Evolutionary conservation across 2,888 invertebrate genomes (phyloP).

Genomic region (Chalcis sispes): DNA sequence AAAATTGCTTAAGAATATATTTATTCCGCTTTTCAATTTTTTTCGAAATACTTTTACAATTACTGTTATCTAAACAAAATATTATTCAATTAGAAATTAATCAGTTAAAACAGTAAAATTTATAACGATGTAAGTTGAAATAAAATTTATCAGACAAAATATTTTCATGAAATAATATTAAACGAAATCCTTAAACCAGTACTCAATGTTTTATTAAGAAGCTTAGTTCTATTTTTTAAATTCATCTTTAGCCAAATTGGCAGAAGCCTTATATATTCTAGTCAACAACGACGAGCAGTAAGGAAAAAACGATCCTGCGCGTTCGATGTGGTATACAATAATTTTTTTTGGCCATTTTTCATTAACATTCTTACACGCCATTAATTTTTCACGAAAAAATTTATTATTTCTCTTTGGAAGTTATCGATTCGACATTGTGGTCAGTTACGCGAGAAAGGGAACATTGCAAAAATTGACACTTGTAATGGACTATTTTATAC

Average conservation of each 20-base stretch:
- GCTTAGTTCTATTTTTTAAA: conserved; percentile 31
- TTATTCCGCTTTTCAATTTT: too few species aligned
- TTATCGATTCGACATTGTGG: background rate
- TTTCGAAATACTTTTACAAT: too few species aligned
- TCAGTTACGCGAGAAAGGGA: conserved; percentile 18
- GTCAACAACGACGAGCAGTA: conserved; percentile 33
- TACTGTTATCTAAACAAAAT: too few species aligned
- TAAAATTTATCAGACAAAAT: too few species aligned
- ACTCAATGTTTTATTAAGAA: background rate
- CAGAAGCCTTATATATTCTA: conserved; percentile 43
- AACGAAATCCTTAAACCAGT: too few species aligned
- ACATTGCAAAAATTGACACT: conserved; percentile 47
- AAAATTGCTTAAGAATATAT: too few species aligned
- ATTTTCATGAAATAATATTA: too few species aligned
- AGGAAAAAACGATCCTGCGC: conserved; percentile 19
- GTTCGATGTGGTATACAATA: conserved; percentile 14
- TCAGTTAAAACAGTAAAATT: too few species aligned
- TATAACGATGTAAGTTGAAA: too few species aligned
- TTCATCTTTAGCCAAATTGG: conserved; percentile 18
- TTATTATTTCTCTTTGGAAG: conserved; percentile 1
- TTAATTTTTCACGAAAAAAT: background rate
- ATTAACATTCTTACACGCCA: background rate
- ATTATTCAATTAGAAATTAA: too few species aligned
- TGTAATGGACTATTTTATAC: conserved; percentile 23
- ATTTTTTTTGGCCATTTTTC: conserved; percentile 19